Base-by-base conservation (phyloP, 2,113 vertebrate genomes). In the Bostrychus sinensis region DNA sequence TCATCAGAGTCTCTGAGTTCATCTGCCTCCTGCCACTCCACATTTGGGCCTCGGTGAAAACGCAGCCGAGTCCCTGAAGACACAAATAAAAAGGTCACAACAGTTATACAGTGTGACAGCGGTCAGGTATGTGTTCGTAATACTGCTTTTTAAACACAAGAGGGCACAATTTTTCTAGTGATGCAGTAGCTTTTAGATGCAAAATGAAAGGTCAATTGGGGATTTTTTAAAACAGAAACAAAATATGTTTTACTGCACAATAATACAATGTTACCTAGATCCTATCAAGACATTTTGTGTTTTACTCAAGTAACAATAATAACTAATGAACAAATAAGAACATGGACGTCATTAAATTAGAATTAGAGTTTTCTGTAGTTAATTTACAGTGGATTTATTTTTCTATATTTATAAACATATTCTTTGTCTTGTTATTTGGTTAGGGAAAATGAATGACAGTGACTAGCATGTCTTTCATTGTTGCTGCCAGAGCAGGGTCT, bases 11-110 rank as follows among this genome's bases (percentile, higher is more conserved):
- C 93, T 63, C 89, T 82, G 63, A 98, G 93, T 58, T 98, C 95
- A 82, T 98, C 97, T 11, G 93, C 94, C 32, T 97, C 94, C 81
- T 97, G 95, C 97, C 97, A 99, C 59, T 96, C 94, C 56, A 95
- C 93, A 81, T 92, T 95, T 72, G 69, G 89, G 64, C 96, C 95
- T 86, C 95, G 94, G 77, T 98, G 96, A 91, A 99, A 98, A 79
- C 96, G 96, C 46, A 99, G 86, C 65, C 95, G 94, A 63, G 97
- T 95, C 85, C 96, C 96, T 99, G 59, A 58, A 10, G 70, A 70
- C 72, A 62, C 77, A 58, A 20, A 73, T 1, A 50, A 56, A 45
- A 75, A 57, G 56, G 36, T n/a, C 32, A 58, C 28, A 54, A 50
- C 20, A 56, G 53, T 57, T 38, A 54, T 59, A 41, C 51, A 37